Evolutionary conservation across 2,113 vertebrate genomes (phyloP).

Genomic region (Leucosticte australis): DNA sequence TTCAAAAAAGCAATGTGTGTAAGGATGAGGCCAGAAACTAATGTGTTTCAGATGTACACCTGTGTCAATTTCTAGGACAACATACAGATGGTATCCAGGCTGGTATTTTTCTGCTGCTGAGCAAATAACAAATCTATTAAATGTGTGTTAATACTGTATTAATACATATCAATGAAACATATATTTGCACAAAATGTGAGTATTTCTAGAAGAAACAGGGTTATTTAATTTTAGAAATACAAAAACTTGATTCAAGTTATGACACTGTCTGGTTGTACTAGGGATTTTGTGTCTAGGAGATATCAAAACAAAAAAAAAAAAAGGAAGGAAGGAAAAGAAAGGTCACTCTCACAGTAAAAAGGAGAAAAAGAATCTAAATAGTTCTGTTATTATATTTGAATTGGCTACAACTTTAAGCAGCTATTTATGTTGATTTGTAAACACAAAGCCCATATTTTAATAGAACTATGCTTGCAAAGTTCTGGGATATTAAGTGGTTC

Average conservation of each 20-base stretch:
- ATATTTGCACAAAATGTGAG: not conserved
- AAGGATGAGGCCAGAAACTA: not conserved
- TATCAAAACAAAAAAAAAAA: not conserved
- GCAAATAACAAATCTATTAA: not conserved
- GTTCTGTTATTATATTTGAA: not conserved
- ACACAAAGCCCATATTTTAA: slow-evolving; percentile 18
- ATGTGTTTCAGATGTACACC: not conserved
- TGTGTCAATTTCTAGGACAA: not conserved
- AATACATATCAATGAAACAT: not conserved
- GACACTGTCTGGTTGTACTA: not conserved
- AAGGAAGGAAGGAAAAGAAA: not conserved
- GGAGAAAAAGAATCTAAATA: not conserved
- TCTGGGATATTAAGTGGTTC: slow-evolving; percentile 64
- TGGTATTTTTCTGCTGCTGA: not conserved
- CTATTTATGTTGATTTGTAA: slow-evolving; percentile 1
- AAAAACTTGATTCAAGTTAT: not conserved
- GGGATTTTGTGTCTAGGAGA: not conserved
- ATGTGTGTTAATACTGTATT: not conserved
- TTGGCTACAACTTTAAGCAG: not conserved
- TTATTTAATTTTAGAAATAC: not conserved
- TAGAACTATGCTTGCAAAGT: slow-evolving; percentile 59
- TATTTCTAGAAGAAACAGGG: not conserved
- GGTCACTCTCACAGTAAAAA: not conserved
- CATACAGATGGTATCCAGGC: not conserved
- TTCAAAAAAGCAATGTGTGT: not conserved